Evolutionary conservation across 2,113 vertebrate species (phyloP), one percentile per base, ranked within the genome.

Genomic region (Trogon melanurus): DNA sequence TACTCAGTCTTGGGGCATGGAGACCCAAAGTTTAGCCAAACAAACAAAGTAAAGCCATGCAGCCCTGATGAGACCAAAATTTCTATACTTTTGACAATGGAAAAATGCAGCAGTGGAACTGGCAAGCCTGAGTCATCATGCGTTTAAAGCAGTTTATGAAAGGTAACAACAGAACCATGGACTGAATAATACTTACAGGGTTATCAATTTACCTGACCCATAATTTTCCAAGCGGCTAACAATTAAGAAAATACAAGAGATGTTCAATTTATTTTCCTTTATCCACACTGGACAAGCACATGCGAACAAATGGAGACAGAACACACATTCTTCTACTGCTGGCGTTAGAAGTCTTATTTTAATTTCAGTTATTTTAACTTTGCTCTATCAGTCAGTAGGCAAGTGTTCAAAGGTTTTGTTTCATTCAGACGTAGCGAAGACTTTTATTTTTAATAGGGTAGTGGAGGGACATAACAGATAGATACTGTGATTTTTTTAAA

Each of bases 181-280:
- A 96, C 97, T 93, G 96, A 97, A 94, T 73, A 88, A 98, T 98
- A 98, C 97, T 98, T 98, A 98, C 98, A 98, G 92, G 93, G 51
- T 96, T 95, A 96, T 97, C 98, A 97, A 96, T 97, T 98, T 98
- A 98, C 98, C 98, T 98, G 98, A 98, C 98, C 97, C 97, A 97
- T 97, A 97, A 98, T 94, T 97, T 97, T 97, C 98, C 98, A 98
- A 98, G 98, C 98, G 93, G 98, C 98, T 97, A 98, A 98, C 97
- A 98, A 98, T 98, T 97, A 98, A 98, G 97, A 98, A 98, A 98
- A 98, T 97, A 98, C 94, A 98, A 98, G 91, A 98, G 88, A 98
- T 91, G 95, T 98, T 97, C 98, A 97, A 97, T 98, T 97, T 96
- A 92, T 92, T 94, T 91, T 96, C 96, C 53, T 96, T 96, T 67